Evolutionary conservation across 1,140 invertebrate genomes (phyloP), one percentile per base, ranked within the genome.

Genomic region (Ceratoteleas bidentatus): DNA sequence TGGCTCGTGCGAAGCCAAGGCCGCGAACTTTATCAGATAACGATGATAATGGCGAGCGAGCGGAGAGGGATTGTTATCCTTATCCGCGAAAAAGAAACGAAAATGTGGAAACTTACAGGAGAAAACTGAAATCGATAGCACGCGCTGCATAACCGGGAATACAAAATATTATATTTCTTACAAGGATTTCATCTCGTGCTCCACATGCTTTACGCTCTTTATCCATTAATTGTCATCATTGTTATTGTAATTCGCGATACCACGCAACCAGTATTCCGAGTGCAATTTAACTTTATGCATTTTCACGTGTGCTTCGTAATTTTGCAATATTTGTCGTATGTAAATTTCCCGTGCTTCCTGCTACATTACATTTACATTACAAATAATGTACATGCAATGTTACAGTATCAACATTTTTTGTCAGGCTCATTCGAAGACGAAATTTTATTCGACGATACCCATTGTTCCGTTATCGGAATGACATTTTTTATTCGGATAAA

Each of bases 61-160:
- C 47, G 34, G 54, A 15, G 50, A 73, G 40, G 52, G 36, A 66
- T 76, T 69, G 64, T 78, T 77, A 65, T 76, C 52, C 62, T 57
- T 69, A 68, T 74, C 54, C 72, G 50, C 15, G n/a, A 66, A 69
- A 70, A 81, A 60, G 64, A 69, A 76, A 76, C 49, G 47, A 72
- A 73, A 61, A 68, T 52, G 66, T 34, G 32, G 32, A 60, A 61
- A 73, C 36, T 40, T 61, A 64, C 61, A 57, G 16, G 50, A 61
- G 43, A 50, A 66, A 65, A 62, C 43, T 62, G 36, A 61, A 64
- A 76, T 76, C 65, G 32, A 66, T 81, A 75, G 40, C 45, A 43
- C 38, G 38, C 58, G 62, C 57, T 33, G 32, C 32, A 7, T 13
- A 57, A 69, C 53, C 34, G 24, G 56, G 65, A 54, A 58, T 64